These are phyloP conservation scores for Protula sp. DNA, from an alignment of 2,888 invertebrate genomes.

Conservation along the genomic window DNA sequence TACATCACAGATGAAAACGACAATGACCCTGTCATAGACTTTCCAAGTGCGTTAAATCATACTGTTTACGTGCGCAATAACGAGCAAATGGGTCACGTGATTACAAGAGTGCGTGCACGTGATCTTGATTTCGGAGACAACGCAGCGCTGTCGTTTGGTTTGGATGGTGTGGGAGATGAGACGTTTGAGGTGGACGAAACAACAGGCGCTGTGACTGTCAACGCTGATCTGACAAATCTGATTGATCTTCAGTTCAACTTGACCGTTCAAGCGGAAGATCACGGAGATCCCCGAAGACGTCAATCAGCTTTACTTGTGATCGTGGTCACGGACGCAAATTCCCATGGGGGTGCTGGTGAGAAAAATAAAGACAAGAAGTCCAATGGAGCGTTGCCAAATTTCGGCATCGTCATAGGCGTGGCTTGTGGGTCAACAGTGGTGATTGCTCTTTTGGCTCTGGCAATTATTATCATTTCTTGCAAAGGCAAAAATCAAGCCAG, in stretches of 20 bases:
- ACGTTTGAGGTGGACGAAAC: constrained; percentile 8
- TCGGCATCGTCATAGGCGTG: constrained; percentile 6
- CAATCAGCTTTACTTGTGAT: constrained; percentile 4
- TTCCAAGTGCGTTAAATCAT: constrained; percentile 7
- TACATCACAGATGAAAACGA: constrained; percentile 14
- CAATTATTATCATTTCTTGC: background rate
- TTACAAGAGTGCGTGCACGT: constrained; percentile 10
- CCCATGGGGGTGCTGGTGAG: background rate
- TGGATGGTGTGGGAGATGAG: background rate
- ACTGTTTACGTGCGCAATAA: constrained; percentile 5
- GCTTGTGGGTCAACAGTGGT: constrained; percentile 11
- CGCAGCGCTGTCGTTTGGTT: constrained; percentile 3
- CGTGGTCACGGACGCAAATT: background rate
- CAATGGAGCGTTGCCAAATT: too few species aligned
- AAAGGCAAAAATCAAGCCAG: background rate
- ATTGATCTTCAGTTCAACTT: constrained; percentile 3
- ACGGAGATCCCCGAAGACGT: constrained; percentile 2
- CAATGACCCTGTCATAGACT: constrained; percentile 17
- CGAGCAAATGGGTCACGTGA: constrained; percentile 6
- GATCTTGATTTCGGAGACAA: constrained; percentile 10
- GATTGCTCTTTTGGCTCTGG: background rate
- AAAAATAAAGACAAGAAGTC: too few species aligned
- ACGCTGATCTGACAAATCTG: constrained; percentile 1
- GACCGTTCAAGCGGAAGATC: constrained; percentile 7
- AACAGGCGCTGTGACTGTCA: constrained; percentile 7